Conservation (phyloP, 2,113 vertebrate genomes). For the Callopanchax toddi region DNA sequence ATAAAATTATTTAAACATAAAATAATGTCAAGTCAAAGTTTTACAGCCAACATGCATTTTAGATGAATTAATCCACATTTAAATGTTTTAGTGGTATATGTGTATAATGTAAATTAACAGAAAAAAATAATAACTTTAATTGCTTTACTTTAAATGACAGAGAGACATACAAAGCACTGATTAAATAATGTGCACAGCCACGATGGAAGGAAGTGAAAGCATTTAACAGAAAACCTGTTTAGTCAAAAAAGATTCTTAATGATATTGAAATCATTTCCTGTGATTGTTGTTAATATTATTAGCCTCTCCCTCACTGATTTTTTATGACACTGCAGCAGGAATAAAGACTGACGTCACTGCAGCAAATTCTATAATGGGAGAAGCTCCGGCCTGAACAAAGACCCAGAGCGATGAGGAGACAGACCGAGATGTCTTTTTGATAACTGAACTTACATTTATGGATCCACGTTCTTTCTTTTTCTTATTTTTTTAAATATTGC, state of each 20-base stretch:
- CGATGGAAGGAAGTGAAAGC: not conserved
- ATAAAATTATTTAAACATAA: too few species aligned
- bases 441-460: not conserved
- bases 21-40: too few species aligned
- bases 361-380: slow-evolving; percentile 59
- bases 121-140: too few species aligned
- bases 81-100: not conserved
- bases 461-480: not conserved
- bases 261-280: not conserved
- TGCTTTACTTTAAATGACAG: too few species aligned
- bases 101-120: too few species aligned
- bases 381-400: slow-evolving; percentile 22
- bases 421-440: not conserved
- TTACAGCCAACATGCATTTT: too few species aligned
- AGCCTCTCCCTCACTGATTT: slow-evolving; percentile 8
- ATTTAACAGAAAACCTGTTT: too few species aligned
- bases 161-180: too few species aligned
- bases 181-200: not conserved
- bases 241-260: too few species aligned
- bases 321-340: slow-evolving; percentile 60
- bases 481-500: not conserved
- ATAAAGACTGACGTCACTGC: slow-evolving; percentile 67
- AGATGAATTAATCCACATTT: not conserved
- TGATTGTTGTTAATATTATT: too few species aligned
- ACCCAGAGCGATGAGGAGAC: not conserved